Evolutionary conservation across 2,113 vertebrate genomes (phyloP), one percentile per base, ranked within the genome.

Genomic region (Salvelinus sp.): DNA sequence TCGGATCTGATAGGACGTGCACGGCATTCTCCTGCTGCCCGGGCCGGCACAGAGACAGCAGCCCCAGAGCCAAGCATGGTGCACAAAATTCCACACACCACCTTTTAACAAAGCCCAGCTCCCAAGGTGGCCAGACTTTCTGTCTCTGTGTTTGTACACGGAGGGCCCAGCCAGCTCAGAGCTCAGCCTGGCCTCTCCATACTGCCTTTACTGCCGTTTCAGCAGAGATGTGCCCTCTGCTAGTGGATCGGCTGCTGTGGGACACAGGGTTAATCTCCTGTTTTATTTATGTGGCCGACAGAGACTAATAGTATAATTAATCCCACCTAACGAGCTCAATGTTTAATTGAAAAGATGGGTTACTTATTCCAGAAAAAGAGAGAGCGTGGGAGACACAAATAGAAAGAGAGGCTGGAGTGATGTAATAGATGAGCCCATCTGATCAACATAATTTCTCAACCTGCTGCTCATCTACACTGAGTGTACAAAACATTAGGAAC

Each of bases 91-190:
- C 84, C 90, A 88, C 86, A 83, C 80, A 70, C 75, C 82, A 73
- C 86, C 85, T 88, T 90, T 88, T 84, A 90, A 93, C 88, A 92
- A 91, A 90, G 87, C 84, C 76, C 60, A 72, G 75, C 77, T 54
- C 50, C 50, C 50, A 54, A 54, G 50, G 50, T 54, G 50, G 83
- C 85, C 66, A 79, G 63, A 18, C 69, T 67, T 77, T 77, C 78
- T 82, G 77, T 84, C 85, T 87, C 85, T 73, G 84, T 89, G 87
- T 90, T 89, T 91, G 88, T 89, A 84, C 83, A 85, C 88, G 70
- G 82, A 78, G 80, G 75, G 78, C 47, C 79, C 80, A 72, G 72
- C 54, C 70, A 72, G 76, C 69, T 72, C 12, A 14, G 50, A 54
- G 13, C 50, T 54, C 16, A 54, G 50, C 50, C 50, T 54, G 50